Evolutionary conservation across 2,888 invertebrate species (phyloP).

Genomic region (Corythucha ciliata): DNA sequence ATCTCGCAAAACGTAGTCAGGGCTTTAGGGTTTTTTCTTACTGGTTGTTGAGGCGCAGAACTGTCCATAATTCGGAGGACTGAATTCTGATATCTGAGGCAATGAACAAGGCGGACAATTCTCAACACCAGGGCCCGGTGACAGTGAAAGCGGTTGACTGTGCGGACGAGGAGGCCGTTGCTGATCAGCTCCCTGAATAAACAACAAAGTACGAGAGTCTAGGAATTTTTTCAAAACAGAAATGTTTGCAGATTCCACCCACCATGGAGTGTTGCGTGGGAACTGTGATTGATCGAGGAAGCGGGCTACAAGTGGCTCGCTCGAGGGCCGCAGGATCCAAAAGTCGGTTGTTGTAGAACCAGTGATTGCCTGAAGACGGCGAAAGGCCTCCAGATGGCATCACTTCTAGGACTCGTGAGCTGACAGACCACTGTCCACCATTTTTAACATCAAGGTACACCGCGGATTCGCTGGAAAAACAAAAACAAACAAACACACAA

Average conservation of each 20-base stretch:
- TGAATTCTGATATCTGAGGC: constrained; percentile 48
- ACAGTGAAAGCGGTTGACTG: constrained; percentile 38
- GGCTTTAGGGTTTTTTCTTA: constrained; percentile 44
- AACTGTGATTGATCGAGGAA: constrained; percentile 33
- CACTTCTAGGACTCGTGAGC: constrained; percentile 41
- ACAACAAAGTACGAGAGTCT: too few relatives aligned
- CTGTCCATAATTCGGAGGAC: constrained; percentile 46
- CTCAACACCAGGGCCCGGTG: constrained; percentile 28
- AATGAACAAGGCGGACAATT: constrained; percentile 38
- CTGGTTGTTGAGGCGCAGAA: constrained; percentile 60
- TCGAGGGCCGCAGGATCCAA: constrained; percentile 36
- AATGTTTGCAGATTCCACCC: too few relatives aligned
- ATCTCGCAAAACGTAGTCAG: too few relatives aligned
- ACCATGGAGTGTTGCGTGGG: constrained; percentile 27
- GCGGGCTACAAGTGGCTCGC: constrained; percentile 26
- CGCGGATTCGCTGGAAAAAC: constrained; percentile 44
- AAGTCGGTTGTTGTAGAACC: constrained; percentile 39
- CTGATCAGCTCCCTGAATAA: constrained; percentile 19
- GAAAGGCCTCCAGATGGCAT: constrained; percentile 30
- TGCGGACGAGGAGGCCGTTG: constrained; percentile 34
- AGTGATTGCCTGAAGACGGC: constrained; percentile 35
- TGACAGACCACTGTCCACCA: constrained; percentile 46
- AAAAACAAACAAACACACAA: too few relatives aligned
- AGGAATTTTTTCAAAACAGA: too few relatives aligned
- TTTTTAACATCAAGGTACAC: constrained; percentile 46